phyloP scores from a whole-genome alignment of 1,140 invertebrate genomes.

The Eufriesea mexicana region DNA sequence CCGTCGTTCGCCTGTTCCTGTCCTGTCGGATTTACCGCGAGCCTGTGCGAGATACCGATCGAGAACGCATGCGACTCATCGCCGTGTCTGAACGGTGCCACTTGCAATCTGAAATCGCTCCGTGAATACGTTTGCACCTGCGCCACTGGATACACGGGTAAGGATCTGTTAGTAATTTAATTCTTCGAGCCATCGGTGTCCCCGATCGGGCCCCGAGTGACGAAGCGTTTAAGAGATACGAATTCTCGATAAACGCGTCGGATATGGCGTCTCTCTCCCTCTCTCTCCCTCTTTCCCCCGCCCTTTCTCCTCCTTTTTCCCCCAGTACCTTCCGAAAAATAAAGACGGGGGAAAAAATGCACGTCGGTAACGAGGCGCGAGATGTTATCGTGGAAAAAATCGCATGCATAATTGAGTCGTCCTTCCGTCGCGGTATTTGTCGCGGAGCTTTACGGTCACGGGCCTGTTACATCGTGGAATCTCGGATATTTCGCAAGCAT shows the following conservation, averaged over 20 bases:
- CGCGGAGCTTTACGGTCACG: neutral
- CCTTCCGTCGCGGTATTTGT: neutral
- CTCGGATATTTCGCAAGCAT: neutral
- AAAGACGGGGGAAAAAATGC: neutral
- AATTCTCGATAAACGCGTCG: neutral
- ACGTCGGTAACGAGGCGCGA: neutral
- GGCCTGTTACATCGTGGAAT: neutral
- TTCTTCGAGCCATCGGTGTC: neutral
- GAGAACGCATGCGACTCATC: slow-evolving; percentile 94
- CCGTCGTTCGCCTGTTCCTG: slow-evolving; percentile 93
- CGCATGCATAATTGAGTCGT: slow-evolving; percentile 14
- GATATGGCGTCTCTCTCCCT: too few species aligned
- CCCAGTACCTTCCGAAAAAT: neutral
- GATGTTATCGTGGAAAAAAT: slow-evolving; percentile 3
- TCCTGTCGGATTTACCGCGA: slow-evolving; percentile 94
- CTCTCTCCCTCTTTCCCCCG: too few species aligned
- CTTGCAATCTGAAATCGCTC: slow-evolving; percentile 90
- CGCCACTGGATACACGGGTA: slow-evolving; percentile 92
- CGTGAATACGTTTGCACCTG: slow-evolving; percentile 92
- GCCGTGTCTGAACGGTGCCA: slow-evolving; percentile 93
- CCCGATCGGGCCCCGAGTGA: neutral
- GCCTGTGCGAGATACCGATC: slow-evolving; percentile 95
- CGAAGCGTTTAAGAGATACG: slow-evolving; percentile 6
- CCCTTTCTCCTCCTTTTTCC: too few species aligned
- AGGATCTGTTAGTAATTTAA: slow-evolving; percentile 66